Evolutionary conservation across 2,797 vertebrate species (phyloP), one percentile per base, ranked within the genome.

Genomic region (Vireo griseus): DNA sequence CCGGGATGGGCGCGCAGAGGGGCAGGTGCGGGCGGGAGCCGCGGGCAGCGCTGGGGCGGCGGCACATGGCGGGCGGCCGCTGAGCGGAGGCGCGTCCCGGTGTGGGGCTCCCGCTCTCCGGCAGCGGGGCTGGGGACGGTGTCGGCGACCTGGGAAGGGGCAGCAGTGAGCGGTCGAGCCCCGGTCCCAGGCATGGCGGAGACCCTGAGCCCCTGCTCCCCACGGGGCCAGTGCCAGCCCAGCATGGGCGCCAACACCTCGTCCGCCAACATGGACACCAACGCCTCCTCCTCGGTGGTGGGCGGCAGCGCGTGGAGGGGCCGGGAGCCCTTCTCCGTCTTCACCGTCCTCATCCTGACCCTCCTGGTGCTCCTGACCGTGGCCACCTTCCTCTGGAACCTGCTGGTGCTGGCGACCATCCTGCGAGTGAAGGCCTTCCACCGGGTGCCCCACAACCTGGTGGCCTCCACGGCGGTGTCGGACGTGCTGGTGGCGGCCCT

Each of bases 371-470:
- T 94, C 7, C 90, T 96, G 29, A 94, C 93, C 1, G 97, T 98
- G 35, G 99, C 99, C 86, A 99, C 99, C 3, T 99, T 99, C 24
- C 96, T 99, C 61, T 99, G 99, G 99, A 99, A 99, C 97, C 85
- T 99, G 83, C 97, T 99, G 91, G 99, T 99, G 40, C 97, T 99
- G 93, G 98, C 98, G 5, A 99, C 99, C 88, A 99, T 99, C 83
- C 96, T 99, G 86, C 98, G 98, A n/a, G 99, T 99, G 61, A 98
- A 98, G 84, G 99, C 99, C n/a, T 99, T 99, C 96, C 99, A 99
- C 96, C 97, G 99, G 1, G 99, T 99, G 55, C 99, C 99, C 11
- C 99, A 99, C 98, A 99, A 99, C 98, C 97, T 99, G 25, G 99
- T 99, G 96, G 99, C 99, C 2, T 99, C 99, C 67, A 99, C 99